Base-by-base conservation (phyloP, 2,113 vertebrate species). In the Hypanus sabinus region DNA sequence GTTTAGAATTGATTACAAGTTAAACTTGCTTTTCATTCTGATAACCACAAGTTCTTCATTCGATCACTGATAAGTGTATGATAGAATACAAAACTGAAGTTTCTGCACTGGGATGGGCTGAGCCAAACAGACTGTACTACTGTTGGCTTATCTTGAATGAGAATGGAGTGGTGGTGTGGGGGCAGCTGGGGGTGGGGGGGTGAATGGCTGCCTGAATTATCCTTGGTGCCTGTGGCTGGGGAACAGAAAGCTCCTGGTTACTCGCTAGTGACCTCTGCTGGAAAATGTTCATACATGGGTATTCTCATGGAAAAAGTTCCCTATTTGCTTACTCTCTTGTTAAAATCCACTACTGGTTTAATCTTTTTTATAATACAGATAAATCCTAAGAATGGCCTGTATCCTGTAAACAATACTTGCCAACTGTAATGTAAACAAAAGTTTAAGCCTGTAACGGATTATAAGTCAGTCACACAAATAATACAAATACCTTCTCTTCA, bases 211-310 rank as follows among this genome's bases (percentile, higher is more conserved):
- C 46, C 46, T 46, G 46, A 18, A 62, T 88, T 88, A 88, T 88
- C 83, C 27, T 62, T 0, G 5, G 83, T 90, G 85, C 85, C 85
- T 68, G 60, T 36, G 85, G 60, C 85, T 65, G 65, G 62, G 60
- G 60, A 90, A 60, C 14, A 10, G 20, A 36, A 65, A 65, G n/a
- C 60, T 90, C 85, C 60, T 65, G 85, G 65, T 90, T 90, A 60
- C 85, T 90, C 65, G 65, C 85, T 90, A 65, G 85, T 90, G 85
- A 90, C 85, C 85, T 90, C 85, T 90, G 85, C 85, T 90, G 85
- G 85, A 90, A 65, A 65, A n/a, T 33, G 30, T 62, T 90, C 60
- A 5, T 5, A 14, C 85, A 65, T 65, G 57, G 85, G n/a, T 65
- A 90, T 90, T 65, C 60, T 60, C 27, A 88, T 90, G 85, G 46